Evolutionary conservation across 2,113 vertebrate species (phyloP).

Genomic region (Crotalus helleri): DNA sequence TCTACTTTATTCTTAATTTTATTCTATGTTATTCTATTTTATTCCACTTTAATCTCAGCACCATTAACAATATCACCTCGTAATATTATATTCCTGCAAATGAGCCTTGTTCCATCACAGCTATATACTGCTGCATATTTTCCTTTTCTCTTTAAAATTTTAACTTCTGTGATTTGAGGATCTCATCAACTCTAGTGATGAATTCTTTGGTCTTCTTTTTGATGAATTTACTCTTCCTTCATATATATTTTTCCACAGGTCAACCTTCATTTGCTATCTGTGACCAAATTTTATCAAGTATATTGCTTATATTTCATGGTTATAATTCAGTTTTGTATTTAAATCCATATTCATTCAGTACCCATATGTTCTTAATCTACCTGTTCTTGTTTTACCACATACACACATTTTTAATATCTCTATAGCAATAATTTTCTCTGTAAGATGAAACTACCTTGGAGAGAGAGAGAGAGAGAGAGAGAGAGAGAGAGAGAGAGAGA

Average conservation of each 20-base stretch:
- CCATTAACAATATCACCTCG: not conserved
- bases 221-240: not conserved
- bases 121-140: not conserved
- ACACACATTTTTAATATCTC: not conserved
- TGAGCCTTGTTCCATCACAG: not conserved
- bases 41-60: not conserved
- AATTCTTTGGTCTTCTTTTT: not conserved
- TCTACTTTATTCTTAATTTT: too few species aligned
- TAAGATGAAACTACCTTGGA: not conserved
- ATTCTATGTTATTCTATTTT: too few species aligned
- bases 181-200: not conserved
- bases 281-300: not conserved
- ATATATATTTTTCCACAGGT: not conserved
- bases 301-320: not conserved
- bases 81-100: not conserved
- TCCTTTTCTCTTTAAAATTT: not conserved
- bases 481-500: too few species aligned
- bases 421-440: not conserved
- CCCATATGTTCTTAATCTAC: not conserved
- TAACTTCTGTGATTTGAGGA: not conserved
- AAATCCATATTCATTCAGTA: not conserved
- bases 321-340: not conserved
- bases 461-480: too few species aligned
- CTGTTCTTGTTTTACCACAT: not conserved
- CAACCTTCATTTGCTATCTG: not conserved